These are phyloP conservation scores for Caenorhabditis angaria DNA, from an alignment of 2,888 invertebrate genomes.

Conservation along the genomic window DNA sequence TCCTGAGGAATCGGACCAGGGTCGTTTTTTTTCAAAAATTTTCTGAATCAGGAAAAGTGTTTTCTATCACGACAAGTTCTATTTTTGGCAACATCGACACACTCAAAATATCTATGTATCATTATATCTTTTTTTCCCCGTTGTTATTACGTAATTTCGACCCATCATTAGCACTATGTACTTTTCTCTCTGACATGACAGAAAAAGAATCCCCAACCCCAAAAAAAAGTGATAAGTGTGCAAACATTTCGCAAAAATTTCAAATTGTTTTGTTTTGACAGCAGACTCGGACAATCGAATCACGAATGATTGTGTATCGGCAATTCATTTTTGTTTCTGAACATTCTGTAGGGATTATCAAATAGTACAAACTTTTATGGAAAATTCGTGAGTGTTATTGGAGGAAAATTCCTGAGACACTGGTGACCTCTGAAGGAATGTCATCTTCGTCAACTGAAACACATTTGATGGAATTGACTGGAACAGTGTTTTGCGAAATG, in stretches of 20 bases:
- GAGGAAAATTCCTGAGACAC: neutral
- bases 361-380: slow-evolving; percentile 11
- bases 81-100: too few species aligned
- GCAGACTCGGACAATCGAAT: neutral
- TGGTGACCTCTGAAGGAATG: neutral
- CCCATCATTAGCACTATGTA: neutral
- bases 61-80: too few species aligned
- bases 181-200: neutral
- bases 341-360: too few species aligned
- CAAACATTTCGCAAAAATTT: slow-evolving; percentile 1
- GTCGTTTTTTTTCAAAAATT: too few species aligned
- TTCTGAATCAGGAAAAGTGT: too few species aligned
- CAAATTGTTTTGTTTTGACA: slow-evolving; percentile 4
- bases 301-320: slow-evolving; percentile 1
- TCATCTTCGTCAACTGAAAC: neutral
- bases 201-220: neutral
- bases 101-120: too few species aligned
- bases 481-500: slow-evolving; percentile 12
- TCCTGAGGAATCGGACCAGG: too few species aligned
- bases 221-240: slow-evolving; percentile 1
- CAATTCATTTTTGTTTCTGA: neutral
- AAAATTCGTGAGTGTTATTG: slow-evolving; percentile 11
- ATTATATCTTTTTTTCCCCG: too few species aligned
- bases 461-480: slow-evolving; percentile 17
- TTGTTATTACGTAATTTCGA: too few species aligned